Evolutionary conservation across 2,888 invertebrate species (phyloP).

Genomic region (Protophormia terraenovae): DNA sequence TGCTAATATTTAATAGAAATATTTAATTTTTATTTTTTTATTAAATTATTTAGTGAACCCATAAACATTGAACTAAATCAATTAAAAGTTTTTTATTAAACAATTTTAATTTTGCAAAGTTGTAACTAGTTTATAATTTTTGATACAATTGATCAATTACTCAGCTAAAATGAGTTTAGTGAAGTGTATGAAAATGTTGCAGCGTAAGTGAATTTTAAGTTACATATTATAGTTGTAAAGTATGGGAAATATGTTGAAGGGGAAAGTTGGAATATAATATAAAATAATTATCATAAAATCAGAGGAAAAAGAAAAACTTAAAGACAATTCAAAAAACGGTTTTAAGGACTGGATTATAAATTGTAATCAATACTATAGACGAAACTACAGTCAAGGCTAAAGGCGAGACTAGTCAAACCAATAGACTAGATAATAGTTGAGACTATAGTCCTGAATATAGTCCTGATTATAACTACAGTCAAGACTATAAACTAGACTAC

Average conservation of each 20-base stretch:
- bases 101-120: slow-evolving; percentile 31
- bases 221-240: background rate
- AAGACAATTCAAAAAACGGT: no score
- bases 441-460: no score
- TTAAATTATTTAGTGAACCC: slow-evolving; percentile 31
- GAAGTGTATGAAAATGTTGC: slow-evolving; percentile 22
- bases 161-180: slow-evolving; percentile 10
- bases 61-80: slow-evolving; percentile 51
- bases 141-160: slow-evolving; percentile 30
- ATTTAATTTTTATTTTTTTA: background rate
- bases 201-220: background rate
- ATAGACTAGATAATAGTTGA: no score
- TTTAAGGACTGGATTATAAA: no score
- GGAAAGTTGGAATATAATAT: no score
- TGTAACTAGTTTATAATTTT: background rate
- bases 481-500: background rate
- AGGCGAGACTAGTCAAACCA: no score
- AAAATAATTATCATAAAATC: no score
- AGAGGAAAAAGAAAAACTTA: no score
- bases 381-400: no score
- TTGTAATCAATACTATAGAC: no score
- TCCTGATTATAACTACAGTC: background rate
- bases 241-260: background rate
- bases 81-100: slow-evolving; percentile 52
- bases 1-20: background rate